Evolutionary conservation across 2,797 vertebrate genomes (phyloP).

Genomic region (Meda fulgida): DNA sequence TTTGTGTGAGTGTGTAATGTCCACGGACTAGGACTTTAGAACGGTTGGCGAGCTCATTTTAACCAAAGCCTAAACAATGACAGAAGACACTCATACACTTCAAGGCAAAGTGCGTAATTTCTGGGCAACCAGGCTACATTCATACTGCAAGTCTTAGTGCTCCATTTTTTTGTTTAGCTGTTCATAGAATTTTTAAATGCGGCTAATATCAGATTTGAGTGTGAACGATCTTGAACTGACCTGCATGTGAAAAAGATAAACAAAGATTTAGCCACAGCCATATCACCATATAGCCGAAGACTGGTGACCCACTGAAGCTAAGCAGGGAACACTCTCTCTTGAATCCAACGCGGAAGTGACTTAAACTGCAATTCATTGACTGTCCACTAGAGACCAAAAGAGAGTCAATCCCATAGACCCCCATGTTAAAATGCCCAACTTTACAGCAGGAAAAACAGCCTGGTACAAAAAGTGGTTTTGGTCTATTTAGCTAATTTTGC

Average conservation of each 20-base stretch:
- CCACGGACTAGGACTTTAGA: constrained; percentile 1
- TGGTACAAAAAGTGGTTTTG: no score
- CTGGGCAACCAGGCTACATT: neutral
- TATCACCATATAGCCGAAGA: neutral
- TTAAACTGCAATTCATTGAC: no score
- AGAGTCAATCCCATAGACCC: no score
- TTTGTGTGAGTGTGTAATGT: constrained; percentile 33
- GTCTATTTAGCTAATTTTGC: no score
- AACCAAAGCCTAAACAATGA: constrained; percentile 34
- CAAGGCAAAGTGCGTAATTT: neutral
- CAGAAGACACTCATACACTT: neutral
- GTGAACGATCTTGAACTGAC: neutral
- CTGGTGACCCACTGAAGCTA: neutral
- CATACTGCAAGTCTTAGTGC: neutral
- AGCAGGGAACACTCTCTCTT: no score
- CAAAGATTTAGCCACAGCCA: neutral
- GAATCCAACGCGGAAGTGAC: no score
- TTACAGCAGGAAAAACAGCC: no score
- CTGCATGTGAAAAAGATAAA: neutral
- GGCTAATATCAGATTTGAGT: neutral
- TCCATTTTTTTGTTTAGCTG: no score
- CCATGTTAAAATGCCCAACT: no score
- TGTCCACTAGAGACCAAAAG: no score
- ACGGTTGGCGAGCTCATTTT: constrained; percentile 22
- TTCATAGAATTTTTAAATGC: neutral